These are phyloP conservation scores for Euleptes europaea DNA, from an alignment of 2,113 vertebrate genomes.

Conservation along the genomic window DNA sequence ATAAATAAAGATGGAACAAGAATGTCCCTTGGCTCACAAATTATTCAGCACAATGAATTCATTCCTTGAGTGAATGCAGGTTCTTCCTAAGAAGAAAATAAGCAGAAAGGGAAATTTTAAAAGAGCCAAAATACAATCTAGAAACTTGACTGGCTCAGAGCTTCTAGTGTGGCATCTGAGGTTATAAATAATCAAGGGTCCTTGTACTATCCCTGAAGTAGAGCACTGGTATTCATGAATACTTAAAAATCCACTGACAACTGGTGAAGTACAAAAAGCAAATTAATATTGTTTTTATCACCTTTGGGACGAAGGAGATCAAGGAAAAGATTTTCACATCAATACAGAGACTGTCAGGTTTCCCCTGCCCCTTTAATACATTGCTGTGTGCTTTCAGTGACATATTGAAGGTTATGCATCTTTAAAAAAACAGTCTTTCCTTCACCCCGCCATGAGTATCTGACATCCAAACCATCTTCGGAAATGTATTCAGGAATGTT, in stretches of 20 bases:
- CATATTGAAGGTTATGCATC: conserved; percentile 38
- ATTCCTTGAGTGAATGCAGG: conserved; percentile 26
- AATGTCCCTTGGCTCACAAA: conserved; percentile 42
- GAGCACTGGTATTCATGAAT: conserved; percentile 63
- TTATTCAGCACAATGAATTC: conserved; percentile 29
- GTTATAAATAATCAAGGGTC: conserved; percentile 66
- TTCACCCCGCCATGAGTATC: background rate
- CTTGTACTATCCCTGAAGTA: conserved; percentile 55
- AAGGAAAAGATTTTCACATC: conserved; percentile 49
- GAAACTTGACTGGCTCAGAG: conserved; percentile 54
- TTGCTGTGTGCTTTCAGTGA: conserved; percentile 27
- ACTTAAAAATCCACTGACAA: conserved; percentile 64
- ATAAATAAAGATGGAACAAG: background rate
- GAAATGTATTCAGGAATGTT: conserved; percentile 28
- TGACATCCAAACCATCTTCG: conserved; percentile 18
- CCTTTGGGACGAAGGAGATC: conserved; percentile 49
- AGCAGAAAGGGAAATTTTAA: conserved; percentile 54
- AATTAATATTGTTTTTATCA: conserved; percentile 60
- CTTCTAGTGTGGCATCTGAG: conserved; percentile 45
- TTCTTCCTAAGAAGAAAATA: conserved; percentile 59
- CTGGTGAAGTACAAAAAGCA: conserved; percentile 56
- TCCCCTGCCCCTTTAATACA: conserved; percentile 49
- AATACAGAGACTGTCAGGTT: conserved; percentile 34
- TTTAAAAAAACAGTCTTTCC: conserved; percentile 34
- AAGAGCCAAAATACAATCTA: conserved; percentile 50